phyloP scores from a whole-genome alignment of 2,888 invertebrate genomes.

The Pycnomerus fuliginosus region DNA sequence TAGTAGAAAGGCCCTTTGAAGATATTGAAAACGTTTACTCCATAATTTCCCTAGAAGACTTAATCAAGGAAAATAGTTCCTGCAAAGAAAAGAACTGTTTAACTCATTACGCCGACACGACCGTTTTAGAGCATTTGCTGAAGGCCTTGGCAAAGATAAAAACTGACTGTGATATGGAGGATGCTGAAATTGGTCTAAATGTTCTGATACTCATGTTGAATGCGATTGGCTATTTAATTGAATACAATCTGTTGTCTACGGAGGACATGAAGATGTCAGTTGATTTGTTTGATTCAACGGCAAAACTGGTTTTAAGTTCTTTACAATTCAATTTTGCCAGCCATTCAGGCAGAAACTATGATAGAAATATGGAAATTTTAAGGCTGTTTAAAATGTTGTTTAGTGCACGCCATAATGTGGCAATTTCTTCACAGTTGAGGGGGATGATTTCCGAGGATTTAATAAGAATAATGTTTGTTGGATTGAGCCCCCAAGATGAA shows the following conservation, averaged over 20 bases:
- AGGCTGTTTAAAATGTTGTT: no score
- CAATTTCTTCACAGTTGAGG: constrained; percentile 31
- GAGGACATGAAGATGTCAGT: no score
- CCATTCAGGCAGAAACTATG: no score
- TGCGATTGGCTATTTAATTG: neutral
- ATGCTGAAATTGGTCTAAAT: neutral
- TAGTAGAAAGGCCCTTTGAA: constrained; percentile 20
- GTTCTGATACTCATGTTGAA: constrained; percentile 1
- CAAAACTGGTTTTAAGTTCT: no score
- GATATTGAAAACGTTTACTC: constrained; percentile 40
- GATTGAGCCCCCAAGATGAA: constrained; percentile 27
- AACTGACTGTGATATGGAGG: neutral
- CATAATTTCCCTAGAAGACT: constrained; percentile 36
- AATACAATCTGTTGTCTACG: constrained; percentile 3
- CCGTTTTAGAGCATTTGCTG: neutral
- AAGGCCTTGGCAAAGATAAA: neutral
- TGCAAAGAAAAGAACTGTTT: no score
- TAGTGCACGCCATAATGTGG: no score
- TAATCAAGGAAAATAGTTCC: neutral
- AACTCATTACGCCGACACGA: neutral
- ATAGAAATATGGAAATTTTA: no score
- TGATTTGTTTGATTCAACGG: no score
- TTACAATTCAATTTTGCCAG: no score
- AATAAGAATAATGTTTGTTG: constrained; percentile 26
- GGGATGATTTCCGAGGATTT: constrained; percentile 29